A percentile compares a stretch with the other conserved stretches of the same genome.
These are phyloP conservation scores for Drosophila suzukii DNA, from an alignment of 1,140 invertebrate genomes.

Conservation along the genomic window DNA sequence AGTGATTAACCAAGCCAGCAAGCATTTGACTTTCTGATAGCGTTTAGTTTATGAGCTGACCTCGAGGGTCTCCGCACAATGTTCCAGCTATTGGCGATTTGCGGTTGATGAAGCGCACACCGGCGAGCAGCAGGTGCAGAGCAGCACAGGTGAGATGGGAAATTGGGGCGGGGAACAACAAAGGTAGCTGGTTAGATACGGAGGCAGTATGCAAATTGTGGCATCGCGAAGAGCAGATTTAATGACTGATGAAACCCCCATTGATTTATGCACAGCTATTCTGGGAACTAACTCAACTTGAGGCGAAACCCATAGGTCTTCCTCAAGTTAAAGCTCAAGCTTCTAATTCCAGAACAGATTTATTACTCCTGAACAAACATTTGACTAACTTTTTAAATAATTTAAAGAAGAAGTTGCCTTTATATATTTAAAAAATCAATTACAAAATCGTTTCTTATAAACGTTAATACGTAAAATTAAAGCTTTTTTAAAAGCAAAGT, in stretches of 20 bases:
- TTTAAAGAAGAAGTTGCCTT: too few species aligned
- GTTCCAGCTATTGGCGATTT: constrained; percentile 30
- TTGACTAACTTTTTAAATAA: too few species aligned
- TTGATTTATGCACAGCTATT: constrained; percentile 24
- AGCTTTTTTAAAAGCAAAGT: too few species aligned
- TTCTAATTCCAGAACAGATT: neutral
- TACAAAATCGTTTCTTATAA: too few species aligned
- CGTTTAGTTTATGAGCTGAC: constrained; percentile 68
- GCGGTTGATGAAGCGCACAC: constrained; percentile 30
- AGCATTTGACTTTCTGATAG: constrained; percentile 54
- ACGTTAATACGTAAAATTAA: too few species aligned
- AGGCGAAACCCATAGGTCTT: neutral
- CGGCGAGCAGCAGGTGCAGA: constrained; percentile 56
- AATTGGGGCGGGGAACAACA: neutral
- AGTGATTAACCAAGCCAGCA: constrained; percentile 68
- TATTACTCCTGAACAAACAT: neutral
- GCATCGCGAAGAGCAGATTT: neutral
- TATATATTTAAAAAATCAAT: too few species aligned
- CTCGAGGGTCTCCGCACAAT: constrained; percentile 32
- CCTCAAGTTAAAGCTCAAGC: neutral
- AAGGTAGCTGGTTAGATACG: constrained; percentile 16
- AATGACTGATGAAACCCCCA: constrained; percentile 19
- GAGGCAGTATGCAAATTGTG: constrained; percentile 42
- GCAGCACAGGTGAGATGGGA: neutral
- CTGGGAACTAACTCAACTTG: constrained; percentile 3